Conservation (phyloP, 2,113 vertebrate genomes). For the Ondatra zibethicus region DNA sequence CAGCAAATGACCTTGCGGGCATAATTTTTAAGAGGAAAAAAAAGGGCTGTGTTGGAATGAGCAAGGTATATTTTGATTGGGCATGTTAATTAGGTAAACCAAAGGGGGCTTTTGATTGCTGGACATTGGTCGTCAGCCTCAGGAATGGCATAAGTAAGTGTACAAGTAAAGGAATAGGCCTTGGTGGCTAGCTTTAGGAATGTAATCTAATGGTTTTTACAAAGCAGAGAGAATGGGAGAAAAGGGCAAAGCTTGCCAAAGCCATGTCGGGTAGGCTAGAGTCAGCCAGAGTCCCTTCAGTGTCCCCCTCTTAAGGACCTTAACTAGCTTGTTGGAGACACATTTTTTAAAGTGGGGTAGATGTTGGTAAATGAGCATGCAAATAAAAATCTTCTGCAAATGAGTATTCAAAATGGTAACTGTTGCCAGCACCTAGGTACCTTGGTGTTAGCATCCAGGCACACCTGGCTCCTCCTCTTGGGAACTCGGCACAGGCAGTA, state of each 20-base stretch:
- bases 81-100: background rate
- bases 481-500: too few species aligned
- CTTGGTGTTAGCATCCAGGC: background rate
- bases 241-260: background rate
- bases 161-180: background rate
- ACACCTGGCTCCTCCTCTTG: too few species aligned
- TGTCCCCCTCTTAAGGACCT: background rate
- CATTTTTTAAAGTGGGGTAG: background rate
- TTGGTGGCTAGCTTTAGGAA: background rate
- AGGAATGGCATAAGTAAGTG: background rate
- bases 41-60: background rate
- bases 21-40: background rate
- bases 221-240: background rate
- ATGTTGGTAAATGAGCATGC: background rate
- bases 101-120: background rate
- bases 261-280: background rate
- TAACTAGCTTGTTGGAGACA: background rate
- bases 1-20: background rate
- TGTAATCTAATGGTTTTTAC: background rate
- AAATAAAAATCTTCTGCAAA: background rate
- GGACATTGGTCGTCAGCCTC: background rate
- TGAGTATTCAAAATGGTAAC: background rate
- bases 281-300: background rate
- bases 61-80: background rate
- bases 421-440: background rate